phyloP scores from a whole-genome alignment of 1,140 invertebrate species.

The Tribolium castaneum region DNA sequence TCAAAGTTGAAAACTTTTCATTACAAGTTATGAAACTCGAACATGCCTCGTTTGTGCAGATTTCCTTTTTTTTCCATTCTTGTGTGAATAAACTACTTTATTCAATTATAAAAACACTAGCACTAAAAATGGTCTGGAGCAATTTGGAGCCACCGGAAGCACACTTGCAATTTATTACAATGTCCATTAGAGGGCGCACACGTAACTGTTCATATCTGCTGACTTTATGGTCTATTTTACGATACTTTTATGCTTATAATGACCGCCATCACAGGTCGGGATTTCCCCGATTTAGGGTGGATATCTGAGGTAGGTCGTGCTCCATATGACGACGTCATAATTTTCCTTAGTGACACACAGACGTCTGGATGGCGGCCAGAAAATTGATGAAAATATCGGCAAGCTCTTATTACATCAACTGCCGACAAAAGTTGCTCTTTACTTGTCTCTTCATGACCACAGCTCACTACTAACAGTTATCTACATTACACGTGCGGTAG shows the following conservation, averaged over 20 bases:
- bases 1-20: slow-evolving; percentile 1
- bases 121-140: neutral
- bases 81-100: neutral
- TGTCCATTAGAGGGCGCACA: slow-evolving; percentile 1
- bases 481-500: too few relatives aligned
- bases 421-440: too few relatives aligned
- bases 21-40: neutral
- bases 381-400: slow-evolving; percentile 42
- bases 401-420: neutral
- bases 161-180: neutral
- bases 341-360: neutral
- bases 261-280: slow-evolving; percentile 33
- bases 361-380: slow-evolving; percentile 43
- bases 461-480: too few relatives aligned
- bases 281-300: slow-evolving; percentile 42
- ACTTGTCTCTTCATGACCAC: too few relatives aligned
- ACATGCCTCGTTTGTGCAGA: neutral
- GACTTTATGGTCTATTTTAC: slow-evolving; percentile 38
- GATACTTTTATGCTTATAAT: slow-evolving; percentile 43
- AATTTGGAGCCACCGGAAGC: neutral
- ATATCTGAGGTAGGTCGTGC: slow-evolving; percentile 46
- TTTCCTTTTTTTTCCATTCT: slow-evolving; percentile 1
- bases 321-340: slow-evolving; percentile 40
- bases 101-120: neutral
- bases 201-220: slow-evolving; percentile 26